Base-by-base conservation (phyloP, 1,140 invertebrate species). In the Triops cancriformis region DNA sequence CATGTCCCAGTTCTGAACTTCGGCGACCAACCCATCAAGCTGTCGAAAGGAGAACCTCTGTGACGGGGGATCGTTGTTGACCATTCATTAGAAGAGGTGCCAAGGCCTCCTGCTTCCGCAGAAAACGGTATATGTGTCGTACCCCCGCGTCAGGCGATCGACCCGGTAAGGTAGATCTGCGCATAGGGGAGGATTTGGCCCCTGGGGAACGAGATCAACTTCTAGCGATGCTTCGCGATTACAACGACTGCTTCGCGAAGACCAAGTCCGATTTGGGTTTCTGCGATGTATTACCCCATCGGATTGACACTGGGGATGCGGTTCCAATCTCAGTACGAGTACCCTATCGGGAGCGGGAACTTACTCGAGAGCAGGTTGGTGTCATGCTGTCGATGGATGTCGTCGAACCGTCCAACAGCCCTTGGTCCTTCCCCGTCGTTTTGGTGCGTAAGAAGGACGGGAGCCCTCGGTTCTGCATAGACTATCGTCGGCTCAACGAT, bases 371-470 rank as follows among this genome's bases (percentile, higher is more conserved):
- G 45, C 42, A 74, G 64, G 37, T 82, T 4, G 11, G 74, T 12
- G 75, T 77, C 12, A 18, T 82, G 73, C 72, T 85, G 1, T n/a
- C 79, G 12, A 76, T 81, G 4, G 82, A 80, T 1, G 90, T 91
- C 0, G 84, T 87, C 1, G 83, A 85, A 79, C 83, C 84, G 0
- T 83, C 84, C 9, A 80, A 81, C 0, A 84, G 82, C 12, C 80
- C 84, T 0, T 89, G 87, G 85, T 80, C 83, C 10, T 84, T 83
- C 0, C 87, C 86, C 0, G 80, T 87, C n/a, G n/a, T n/a, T n/a
- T n/a, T n/a, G n/a, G n/a, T n/a, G n/a, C n/a, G n/a, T n/a, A n/a
- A n/a, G n/a, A n/a, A n/a, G n/a, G n/a, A n/a, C n/a, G n/a, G n/a
- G n/a, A n/a, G n/a, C n/a, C n/a, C n/a, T n/a, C n/a, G n/a, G n/a